A percentile compares a stretch with the other conserved stretches of the same genome.
phyloP scores from a whole-genome alignment of 2,888 invertebrate species.

The Nyleta sp. region DNA sequence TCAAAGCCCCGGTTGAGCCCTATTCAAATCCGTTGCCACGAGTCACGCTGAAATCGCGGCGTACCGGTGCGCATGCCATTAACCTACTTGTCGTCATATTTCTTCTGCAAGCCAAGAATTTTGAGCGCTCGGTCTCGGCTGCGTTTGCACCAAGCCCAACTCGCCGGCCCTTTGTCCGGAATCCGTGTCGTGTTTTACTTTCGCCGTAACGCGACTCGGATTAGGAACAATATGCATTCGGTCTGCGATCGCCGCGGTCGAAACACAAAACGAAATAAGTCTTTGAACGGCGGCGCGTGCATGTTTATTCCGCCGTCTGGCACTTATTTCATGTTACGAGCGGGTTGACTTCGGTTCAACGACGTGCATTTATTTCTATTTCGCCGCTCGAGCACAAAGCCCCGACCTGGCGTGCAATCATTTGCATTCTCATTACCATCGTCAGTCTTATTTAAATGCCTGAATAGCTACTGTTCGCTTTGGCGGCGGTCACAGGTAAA shows the following conservation, averaged over 20 bases:
- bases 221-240: too few species aligned
- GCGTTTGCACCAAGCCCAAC: too few species aligned
- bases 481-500: constrained; percentile 42
- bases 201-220: too few species aligned
- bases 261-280: too few species aligned
- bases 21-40: constrained; percentile 9
- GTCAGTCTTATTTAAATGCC: constrained; percentile 78
- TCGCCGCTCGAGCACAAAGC: constrained; percentile 66
- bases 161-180: too few species aligned
- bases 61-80: constrained; percentile 7
- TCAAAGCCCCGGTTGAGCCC: background rate
- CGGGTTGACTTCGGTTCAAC: constrained; percentile 43
- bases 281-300: too few species aligned
- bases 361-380: constrained; percentile 68
- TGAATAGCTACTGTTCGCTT: constrained; percentile 71
- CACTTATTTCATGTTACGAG: constrained; percentile 57
- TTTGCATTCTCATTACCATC: constrained; percentile 80
- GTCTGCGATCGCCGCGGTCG: too few species aligned
- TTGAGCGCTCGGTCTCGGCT: too few species aligned
- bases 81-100: constrained; percentile 22
- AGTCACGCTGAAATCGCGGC: background rate
- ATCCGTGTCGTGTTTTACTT: too few species aligned
- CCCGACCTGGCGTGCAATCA: constrained; percentile 70
- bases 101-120: too few species aligned
- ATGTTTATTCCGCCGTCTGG: background rate